Evolutionary conservation across 2,888 invertebrate species (phyloP).

Genomic region (Catotricha subobsoleta): DNA sequence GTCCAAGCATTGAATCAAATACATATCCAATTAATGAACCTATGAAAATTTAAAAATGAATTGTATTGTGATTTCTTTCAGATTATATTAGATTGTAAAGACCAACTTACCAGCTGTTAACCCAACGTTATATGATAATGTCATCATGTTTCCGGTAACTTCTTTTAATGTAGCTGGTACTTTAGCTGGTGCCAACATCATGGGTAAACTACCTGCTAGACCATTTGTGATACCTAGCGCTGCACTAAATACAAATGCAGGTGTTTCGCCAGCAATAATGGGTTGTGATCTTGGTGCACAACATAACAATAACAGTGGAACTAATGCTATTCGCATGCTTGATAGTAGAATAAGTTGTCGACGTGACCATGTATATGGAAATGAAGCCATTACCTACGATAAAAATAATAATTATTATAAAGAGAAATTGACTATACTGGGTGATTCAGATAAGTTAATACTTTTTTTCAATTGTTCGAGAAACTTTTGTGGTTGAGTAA

Average conservation of each 20-base stretch:
- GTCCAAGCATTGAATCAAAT: constrained; percentile 44
- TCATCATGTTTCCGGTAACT: constrained; percentile 90
- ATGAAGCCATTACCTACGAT: constrained; percentile 50
- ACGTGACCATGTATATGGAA: constrained; percentile 69
- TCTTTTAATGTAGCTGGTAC: constrained; percentile 74
- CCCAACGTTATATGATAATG: constrained; percentile 74
- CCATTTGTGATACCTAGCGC: constrained; percentile 71
- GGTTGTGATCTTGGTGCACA: constrained; percentile 61
- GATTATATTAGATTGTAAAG: too few species aligned
- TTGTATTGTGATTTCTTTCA: too few species aligned
- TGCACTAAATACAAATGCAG: constrained; percentile 46
- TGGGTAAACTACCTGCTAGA: constrained; percentile 75
- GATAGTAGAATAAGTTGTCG: constrained; percentile 59
- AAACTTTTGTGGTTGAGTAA: too few species aligned
- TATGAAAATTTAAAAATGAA: too few species aligned
- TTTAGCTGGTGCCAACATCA: constrained; percentile 77
- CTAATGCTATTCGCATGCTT: constrained; percentile 50
- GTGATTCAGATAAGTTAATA: too few species aligned
- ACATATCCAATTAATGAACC: constrained; percentile 36
- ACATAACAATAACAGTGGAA: constrained; percentile 66
- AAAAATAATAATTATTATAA: neutral
- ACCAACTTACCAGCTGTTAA: constrained; percentile 66
- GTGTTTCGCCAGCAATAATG: constrained; percentile 46
- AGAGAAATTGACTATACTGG: neutral
- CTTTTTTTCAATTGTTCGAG: too few species aligned